Percentiles rank a stretch among this genome's conserved stretches.
Conservation (phyloP, 2,113 vertebrate genomes). For the Pterocles orientalis region DNA sequence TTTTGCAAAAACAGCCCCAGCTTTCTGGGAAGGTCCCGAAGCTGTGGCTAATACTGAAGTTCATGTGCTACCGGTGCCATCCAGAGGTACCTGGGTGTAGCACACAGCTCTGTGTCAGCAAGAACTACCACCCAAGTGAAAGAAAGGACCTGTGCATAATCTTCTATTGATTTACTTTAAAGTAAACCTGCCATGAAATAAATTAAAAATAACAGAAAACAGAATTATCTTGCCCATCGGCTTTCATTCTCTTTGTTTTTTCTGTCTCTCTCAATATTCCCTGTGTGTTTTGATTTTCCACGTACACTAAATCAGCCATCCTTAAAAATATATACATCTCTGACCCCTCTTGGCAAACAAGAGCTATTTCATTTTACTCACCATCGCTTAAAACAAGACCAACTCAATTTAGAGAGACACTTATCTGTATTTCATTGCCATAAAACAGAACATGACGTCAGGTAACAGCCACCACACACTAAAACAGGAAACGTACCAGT, state of each 20-base stretch:
- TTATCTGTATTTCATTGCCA: not conserved
- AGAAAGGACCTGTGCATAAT: not conserved
- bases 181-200: not conserved
- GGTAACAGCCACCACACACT: not conserved
- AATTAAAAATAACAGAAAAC: no score
- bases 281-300: not conserved
- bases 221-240: not conserved
- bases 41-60: not conserved
- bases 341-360: not conserved
- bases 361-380: not conserved
- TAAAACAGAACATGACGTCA: not conserved
- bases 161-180: not conserved
- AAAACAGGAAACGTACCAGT: not conserved
- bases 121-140: not conserved
- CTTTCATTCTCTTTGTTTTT: not conserved
- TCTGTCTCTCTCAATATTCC: no score
- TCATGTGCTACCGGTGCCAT: constrained; percentile 8
- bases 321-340: not conserved
- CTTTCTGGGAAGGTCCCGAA: not conserved
- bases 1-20: not conserved
- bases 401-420: not conserved
- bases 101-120: not conserved
- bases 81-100: constrained; percentile 46
- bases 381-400: not conserved
- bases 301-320: not conserved